Conservation (phyloP, 2,888 invertebrate species). For the Nomada ferruginata region DNA sequence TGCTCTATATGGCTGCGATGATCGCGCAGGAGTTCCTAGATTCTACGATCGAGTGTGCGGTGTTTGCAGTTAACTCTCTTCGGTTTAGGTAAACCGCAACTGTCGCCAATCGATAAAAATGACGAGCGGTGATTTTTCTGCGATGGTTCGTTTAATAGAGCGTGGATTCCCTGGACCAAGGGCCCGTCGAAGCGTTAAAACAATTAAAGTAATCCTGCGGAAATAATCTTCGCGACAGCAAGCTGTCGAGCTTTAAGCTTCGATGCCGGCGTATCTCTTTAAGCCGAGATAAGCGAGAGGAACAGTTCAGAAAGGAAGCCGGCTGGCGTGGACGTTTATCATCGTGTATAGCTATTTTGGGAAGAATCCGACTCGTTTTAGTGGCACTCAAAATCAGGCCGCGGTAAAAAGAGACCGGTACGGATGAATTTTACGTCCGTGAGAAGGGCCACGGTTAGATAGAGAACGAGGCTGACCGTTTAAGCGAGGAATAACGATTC, state of each 20-base stretch:
- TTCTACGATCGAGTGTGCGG: no score
- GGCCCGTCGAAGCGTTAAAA: slow-evolving; percentile 41
- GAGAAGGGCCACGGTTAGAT: slow-evolving; percentile 1
- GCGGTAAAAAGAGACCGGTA: slow-evolving; percentile 22
- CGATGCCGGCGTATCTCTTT: slow-evolving; percentile 56
- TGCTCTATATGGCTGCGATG: neutral
- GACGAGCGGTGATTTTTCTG: neutral
- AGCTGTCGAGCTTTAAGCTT: slow-evolving; percentile 44
- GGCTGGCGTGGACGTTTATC: slow-evolving; percentile 52
- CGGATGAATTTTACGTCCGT: neutral
- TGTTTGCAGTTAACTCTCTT: no score
- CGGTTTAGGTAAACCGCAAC: no score
- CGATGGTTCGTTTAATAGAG: slow-evolving; percentile 2
- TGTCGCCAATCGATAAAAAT: neutral
- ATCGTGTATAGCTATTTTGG: slow-evolving; percentile 61
- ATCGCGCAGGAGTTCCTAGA: neutral
- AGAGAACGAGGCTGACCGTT: slow-evolving; percentile 28
- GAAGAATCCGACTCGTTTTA: slow-evolving; percentile 60
- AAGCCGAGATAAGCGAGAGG: slow-evolving; percentile 57
- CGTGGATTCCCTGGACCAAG: neutral
- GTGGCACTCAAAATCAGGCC: slow-evolving; percentile 57
- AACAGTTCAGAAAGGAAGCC: slow-evolving; percentile 45
- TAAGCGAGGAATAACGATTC: slow-evolving; percentile 55
- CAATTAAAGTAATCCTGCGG: slow-evolving; percentile 58
- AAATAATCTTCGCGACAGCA: slow-evolving; percentile 54